Conservation (phyloP, 2,888 invertebrate species). For the Drosophila gaucha region DNA sequence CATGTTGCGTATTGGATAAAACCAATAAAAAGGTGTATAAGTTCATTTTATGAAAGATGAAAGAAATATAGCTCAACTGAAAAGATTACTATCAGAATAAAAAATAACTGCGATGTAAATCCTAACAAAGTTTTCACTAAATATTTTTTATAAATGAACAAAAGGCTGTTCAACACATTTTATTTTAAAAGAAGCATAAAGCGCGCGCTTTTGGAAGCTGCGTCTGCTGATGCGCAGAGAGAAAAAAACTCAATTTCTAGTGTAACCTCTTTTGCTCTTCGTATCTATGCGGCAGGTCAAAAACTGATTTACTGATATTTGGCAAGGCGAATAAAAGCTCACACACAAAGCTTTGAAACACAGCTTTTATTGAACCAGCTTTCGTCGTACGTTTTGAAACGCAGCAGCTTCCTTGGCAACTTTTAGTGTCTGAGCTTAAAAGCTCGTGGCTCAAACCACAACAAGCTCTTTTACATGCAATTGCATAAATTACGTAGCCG, state of each 20-base stretch:
- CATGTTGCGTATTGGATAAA: no score
- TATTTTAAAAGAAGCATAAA: neutral
- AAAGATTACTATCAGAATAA: no score
- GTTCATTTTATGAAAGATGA: no score
- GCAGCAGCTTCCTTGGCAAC: neutral
- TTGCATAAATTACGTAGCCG: conserved; percentile 53
- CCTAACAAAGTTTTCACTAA: no score
- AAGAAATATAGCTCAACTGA: no score
- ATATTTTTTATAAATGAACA: no score
- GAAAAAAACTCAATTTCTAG: neutral
- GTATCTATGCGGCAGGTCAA: conserved; percentile 1
- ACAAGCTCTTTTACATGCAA: conserved; percentile 19
- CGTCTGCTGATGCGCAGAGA: neutral
- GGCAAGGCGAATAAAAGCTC: conserved; percentile 24
- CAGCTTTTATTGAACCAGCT: conserved; percentile 14
- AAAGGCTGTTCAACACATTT: neutral
- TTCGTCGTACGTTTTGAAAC: conserved; percentile 11
- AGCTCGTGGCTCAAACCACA: conserved; percentile 2
- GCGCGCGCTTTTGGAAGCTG: neutral
- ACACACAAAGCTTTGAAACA: neutral
- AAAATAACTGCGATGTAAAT: no score
- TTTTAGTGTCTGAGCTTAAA: neutral
- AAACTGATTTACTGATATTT: neutral
- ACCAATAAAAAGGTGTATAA: no score
- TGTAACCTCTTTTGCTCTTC: neutral